Evolutionary conservation across 2,797 vertebrate genomes (phyloP), one percentile per base, ranked within the genome.

Genomic region (Tarsius wallacei): DNA sequence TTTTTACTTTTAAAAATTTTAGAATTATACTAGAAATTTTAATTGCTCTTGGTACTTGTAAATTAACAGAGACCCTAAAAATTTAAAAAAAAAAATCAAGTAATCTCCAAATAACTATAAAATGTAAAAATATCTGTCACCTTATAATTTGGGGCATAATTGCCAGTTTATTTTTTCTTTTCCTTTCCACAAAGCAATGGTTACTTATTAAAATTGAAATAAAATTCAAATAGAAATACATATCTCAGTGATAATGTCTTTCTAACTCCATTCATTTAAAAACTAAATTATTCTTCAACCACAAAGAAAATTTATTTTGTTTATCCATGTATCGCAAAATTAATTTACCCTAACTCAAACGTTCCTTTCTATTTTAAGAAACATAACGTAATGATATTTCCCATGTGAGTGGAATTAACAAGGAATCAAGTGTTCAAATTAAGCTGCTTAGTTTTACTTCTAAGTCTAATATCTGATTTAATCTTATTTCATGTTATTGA

Each of bases 401-500:
- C 82, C 90, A 77, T 90, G 5, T 64, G 68, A 96, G 91, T 84
- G 47, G 26, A 91, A 92, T 96, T 97, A 94, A 82, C 70, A 82
- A 90, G 6, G 51, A 87, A 91, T 89, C 36, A 91, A 68, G 77
- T 90, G 80, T 66, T 96, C 70, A 93, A 76, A 97, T 96, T 97
- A 97, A 98, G 86, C 81, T 42, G 15, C 77, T 96, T 96, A 91
- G 0, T 55, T 78, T 95, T 97, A 53, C 53, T 68, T 90, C 97
- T 97, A 76, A 73, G 90, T 64, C 59, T 83, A 97, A 28, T 87
- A 76, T 96, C 87, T 90, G 76, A 76, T 15, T 97, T 97, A 98
- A 97, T 98, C 96, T 91, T 28, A 33, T 83, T 97, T 97, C 95
- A 96, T 49, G 53, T 5, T 89, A 87, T 93, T 96, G 91, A 89